Conservation (phyloP, 92 coral and sea anemone species). For the Zoanthus sansibaricus region DNA sequence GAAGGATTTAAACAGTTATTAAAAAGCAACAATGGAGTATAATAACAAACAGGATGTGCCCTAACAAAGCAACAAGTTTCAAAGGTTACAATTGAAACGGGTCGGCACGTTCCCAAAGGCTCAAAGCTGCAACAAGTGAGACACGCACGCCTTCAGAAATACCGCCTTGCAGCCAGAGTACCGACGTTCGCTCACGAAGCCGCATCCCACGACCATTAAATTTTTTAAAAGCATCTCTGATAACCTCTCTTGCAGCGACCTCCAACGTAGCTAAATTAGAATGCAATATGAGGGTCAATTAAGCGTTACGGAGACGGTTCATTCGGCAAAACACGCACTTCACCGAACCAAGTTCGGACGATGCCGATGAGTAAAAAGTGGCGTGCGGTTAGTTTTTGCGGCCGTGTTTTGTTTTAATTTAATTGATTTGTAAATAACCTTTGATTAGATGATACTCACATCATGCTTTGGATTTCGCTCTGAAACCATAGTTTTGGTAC, state of each 20-base stretch:
- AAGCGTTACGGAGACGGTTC: conserved; percentile 27
- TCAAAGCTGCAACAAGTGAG: neutral
- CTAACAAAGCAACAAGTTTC: conserved; percentile 61
- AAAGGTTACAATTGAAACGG: conserved; percentile 57
- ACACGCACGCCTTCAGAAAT: conserved; percentile 5
- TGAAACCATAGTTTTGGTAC: conserved; percentile 95
- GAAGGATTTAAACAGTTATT: conserved; percentile 60
- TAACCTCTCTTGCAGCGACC: conserved; percentile 30
- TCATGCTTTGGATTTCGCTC: conserved; percentile 94
- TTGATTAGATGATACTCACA: conserved; percentile 76
- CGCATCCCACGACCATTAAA: conserved; percentile 16
- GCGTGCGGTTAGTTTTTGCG: conserved; percentile 45
- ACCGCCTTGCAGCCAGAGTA: neutral
- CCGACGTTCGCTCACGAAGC: conserved; percentile 21
- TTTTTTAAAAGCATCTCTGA: neutral
- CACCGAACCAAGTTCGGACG: conserved; percentile 4
- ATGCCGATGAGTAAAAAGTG: conserved; percentile 5
- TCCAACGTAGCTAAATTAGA: conserved; percentile 30
- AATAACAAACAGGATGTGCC: conserved; percentile 70
- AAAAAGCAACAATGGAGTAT: conserved; percentile 45
- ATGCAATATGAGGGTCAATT: conserved; percentile 33
- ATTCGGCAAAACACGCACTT: neutral
- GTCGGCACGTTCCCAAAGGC: conserved; percentile 63
- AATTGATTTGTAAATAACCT: conserved; percentile 49
- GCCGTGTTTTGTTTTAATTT: conserved; percentile 37